These are phyloP conservation scores for Dasyurus viverrinus DNA, from an alignment of 2,113 vertebrate genomes.

Conservation along the genomic window DNA sequence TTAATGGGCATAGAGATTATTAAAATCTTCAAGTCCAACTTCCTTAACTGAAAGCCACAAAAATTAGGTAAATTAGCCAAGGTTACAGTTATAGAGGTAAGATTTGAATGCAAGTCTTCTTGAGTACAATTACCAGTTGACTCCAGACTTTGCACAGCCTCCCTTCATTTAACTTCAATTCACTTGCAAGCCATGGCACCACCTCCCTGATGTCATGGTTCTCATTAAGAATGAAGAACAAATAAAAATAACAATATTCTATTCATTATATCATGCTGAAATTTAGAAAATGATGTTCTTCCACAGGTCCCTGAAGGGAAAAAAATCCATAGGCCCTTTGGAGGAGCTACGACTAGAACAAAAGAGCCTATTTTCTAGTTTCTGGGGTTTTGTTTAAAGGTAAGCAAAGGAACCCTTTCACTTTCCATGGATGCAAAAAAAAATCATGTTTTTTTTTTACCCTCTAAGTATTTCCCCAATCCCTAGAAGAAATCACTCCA, in stretches of 20 bases:
- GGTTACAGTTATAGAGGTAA: not conserved
- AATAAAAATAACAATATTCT: too few species aligned
- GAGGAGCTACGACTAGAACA: not conserved
- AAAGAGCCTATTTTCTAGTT: not conserved
- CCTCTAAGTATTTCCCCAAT: not conserved
- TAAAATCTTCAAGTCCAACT: not conserved
- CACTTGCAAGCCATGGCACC: too few species aligned
- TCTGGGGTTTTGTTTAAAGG: not conserved
- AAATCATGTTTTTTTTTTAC: fast-evolving
- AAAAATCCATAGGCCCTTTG: not conserved
- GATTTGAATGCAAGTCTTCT: not conserved
- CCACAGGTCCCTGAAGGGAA: not conserved
- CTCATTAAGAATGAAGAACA: too few species aligned
- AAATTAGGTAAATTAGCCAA: not conserved
- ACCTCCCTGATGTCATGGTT: too few species aligned
- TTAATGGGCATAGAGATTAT: not conserved
- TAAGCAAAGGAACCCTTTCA: not conserved
- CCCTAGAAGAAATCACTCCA: not conserved
- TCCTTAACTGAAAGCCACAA: not conserved
- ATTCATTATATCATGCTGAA: not conserved
- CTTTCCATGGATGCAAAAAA: not conserved
- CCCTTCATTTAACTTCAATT: too few species aligned
- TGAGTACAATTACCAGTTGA: not conserved
- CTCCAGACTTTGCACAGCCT: too few species aligned
- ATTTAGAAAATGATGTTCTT: not conserved